Conservation (phyloP, 2,797 vertebrate genomes). For the Acipenser transmontanus region DNA sequence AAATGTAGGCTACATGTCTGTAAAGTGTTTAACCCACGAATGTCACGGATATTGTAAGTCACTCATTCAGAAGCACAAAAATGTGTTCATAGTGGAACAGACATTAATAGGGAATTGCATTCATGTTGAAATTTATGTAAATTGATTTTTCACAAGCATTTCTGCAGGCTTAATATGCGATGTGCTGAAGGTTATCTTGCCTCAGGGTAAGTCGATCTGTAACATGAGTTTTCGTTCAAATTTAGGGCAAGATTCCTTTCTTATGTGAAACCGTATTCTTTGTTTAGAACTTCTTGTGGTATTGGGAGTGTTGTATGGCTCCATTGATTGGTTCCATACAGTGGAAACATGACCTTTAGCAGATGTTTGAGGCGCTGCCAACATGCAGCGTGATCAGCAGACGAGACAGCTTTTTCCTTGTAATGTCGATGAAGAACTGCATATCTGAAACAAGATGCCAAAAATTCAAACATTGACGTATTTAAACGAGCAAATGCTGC, state of each 20-base stretch:
- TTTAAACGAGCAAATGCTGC: slow-evolving; percentile 26
- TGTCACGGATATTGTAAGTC: neutral
- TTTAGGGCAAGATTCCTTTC: slow-evolving; percentile 66
- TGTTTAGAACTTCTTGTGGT: slow-evolving; percentile 59
- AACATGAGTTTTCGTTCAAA: slow-evolving; percentile 54
- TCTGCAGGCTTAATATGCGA: slow-evolving; percentile 16
- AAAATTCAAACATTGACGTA: slow-evolving; percentile 30
- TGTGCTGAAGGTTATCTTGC: slow-evolving; percentile 34
- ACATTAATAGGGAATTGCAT: slow-evolving; percentile 9
- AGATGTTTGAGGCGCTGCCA: slow-evolving; percentile 85
- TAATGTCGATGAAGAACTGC: slow-evolving; percentile 51
- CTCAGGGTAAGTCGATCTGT: slow-evolving; percentile 36
- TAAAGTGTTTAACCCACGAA: slow-evolving; percentile 9
- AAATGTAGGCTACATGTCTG: no score
- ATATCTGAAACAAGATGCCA: slow-evolving; percentile 38
- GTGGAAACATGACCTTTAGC: slow-evolving; percentile 93
- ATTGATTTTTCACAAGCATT: slow-evolving; percentile 12
- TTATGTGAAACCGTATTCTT: slow-evolving; percentile 66
- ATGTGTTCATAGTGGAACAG: slow-evolving; percentile 11
- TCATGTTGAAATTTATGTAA: slow-evolving; percentile 14
- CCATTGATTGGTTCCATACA: slow-evolving; percentile 89
- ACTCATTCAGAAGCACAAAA: slow-evolving; percentile 1
- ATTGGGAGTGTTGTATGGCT: slow-evolving; percentile 70
- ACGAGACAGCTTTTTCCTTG: slow-evolving; percentile 62
- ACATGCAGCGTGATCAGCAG: slow-evolving; percentile 54